Evolutionary conservation across 2,797 vertebrate genomes (phyloP).

Genomic region (Microctenopoma stevenorrisi): DNA sequence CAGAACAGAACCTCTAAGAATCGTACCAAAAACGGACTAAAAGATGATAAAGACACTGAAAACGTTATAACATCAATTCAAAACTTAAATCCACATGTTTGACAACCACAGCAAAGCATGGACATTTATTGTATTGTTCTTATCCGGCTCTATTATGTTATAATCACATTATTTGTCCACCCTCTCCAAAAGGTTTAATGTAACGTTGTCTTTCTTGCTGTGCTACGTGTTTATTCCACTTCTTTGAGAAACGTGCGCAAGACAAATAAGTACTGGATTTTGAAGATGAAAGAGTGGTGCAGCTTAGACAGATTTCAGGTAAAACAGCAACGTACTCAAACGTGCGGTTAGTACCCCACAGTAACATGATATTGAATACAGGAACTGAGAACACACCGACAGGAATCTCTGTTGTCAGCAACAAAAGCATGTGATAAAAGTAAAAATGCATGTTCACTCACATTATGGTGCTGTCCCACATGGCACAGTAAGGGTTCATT

Average conservation of each 20-base stretch:
- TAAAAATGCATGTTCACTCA: slow-evolving; percentile 85
- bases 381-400: background rate
- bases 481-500: slow-evolving; percentile 95
- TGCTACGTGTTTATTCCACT: no score
- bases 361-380: background rate
- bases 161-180: background rate
- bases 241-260: no score
- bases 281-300: background rate
- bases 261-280: background rate
- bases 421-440: background rate
- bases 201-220: no score
- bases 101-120: background rate
- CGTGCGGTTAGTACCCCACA: background rate
- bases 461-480: slow-evolving; percentile 95
- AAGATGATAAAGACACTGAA: background rate
- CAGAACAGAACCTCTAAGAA: background rate
- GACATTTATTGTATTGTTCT: background rate
- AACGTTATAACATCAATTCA: background rate
- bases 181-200: no score
- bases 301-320: slow-evolving; percentile 2
- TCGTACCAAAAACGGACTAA: background rate
- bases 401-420: background rate
- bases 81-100: background rate
- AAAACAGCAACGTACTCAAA: background rate
- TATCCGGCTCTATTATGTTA: background rate